These are phyloP conservation scores for Lycaena phlaeas DNA, from an alignment of 2,888 invertebrate genomes.

Conservation along the genomic window DNA sequence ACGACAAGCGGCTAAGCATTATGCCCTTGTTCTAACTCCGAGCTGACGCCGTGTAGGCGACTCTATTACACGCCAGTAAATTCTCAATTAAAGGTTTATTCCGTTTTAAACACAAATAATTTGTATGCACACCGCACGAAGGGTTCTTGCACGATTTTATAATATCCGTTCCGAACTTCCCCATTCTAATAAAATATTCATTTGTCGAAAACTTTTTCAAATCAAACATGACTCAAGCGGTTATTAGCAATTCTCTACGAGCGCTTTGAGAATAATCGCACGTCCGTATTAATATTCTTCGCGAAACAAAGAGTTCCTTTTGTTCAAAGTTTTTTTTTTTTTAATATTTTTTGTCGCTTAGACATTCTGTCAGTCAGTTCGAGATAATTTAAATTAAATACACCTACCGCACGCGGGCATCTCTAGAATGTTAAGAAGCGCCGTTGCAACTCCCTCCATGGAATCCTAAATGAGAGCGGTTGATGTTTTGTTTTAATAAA, in stretches of 20 bases:
- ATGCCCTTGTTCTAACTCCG: conserved; percentile 12
- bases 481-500: conserved; percentile 63
- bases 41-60: conserved; percentile 15
- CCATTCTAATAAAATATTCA: conserved; percentile 43
- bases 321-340: conserved; percentile 46
- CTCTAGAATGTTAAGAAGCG: conserved; percentile 14
- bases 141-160: neutral
- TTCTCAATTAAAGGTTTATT: neutral
- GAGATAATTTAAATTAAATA: conserved; percentile 51
- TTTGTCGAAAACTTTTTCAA: conserved; percentile 61
- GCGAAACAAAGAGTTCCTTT: conserved; percentile 45
- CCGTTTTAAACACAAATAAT: neutral
- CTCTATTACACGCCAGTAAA: conserved; percentile 9
- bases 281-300: conserved; percentile 54
- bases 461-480: conserved; percentile 58
- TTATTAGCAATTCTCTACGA: conserved; percentile 36
- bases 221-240: conserved; percentile 53
- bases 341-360: conserved; percentile 48
- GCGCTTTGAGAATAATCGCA: conserved; percentile 22
- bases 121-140: neutral
- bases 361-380: conserved; percentile 59
- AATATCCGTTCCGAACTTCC: conserved; percentile 17
- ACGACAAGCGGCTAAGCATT: conserved; percentile 16
- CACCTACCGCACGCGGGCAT: conserved; percentile 19
- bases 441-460: conserved; percentile 39